Conservation (phyloP, 1,140 invertebrate species). For the Melanaphis sacchari region DNA sequence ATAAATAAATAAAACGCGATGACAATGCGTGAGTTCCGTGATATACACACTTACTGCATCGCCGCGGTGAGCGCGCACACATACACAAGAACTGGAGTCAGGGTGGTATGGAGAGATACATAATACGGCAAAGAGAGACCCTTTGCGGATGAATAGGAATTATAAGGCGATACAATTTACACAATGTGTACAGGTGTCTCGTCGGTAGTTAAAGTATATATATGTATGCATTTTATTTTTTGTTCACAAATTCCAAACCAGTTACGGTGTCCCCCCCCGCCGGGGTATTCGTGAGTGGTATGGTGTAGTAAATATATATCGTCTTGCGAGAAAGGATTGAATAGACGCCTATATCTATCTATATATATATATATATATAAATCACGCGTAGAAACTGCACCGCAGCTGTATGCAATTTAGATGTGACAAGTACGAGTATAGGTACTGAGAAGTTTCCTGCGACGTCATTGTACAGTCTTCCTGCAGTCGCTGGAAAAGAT, state of each 20-base stretch:
- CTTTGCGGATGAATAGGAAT: constrained; percentile 4
- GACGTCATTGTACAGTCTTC: background rate
- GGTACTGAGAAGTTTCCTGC: background rate
- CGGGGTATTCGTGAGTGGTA: background rate
- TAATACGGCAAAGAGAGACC: background rate
- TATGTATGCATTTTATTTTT: background rate
- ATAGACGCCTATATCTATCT: background rate
- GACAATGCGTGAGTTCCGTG: background rate
- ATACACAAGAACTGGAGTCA: background rate
- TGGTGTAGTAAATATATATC: constrained; percentile 7
- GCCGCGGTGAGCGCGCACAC: background rate
- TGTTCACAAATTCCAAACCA: background rate
- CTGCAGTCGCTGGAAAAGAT: background rate
- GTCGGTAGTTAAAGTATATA: background rate
- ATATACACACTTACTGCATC: background rate
- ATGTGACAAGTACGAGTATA: background rate
- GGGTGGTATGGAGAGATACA: background rate
- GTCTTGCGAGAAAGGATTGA: background rate
- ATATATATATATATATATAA: background rate
- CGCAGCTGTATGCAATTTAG: constrained; percentile 10
- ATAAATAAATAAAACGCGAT: background rate
- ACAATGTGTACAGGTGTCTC: constrained; percentile 13
- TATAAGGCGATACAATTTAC: constrained; percentile 30
- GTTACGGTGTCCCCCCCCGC: background rate
- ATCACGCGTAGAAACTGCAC: background rate